phyloP scores from a whole-genome alignment of 2,113 vertebrate genomes.

The Chrysochloris asiatica region DNA sequence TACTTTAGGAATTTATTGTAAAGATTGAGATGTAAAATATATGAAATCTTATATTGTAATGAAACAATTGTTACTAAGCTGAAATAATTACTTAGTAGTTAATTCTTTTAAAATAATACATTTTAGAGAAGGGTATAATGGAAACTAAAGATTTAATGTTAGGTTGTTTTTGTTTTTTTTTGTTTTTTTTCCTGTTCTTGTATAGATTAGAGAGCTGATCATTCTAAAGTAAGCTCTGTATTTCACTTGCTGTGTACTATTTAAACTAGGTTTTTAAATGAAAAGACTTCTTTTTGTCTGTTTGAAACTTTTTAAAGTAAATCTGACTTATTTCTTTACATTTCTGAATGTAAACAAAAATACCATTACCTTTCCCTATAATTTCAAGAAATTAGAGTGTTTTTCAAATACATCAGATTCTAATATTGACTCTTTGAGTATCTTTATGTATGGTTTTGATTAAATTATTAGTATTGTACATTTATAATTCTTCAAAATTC shows the following conservation, averaged over 20 bases:
- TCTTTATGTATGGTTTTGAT: not conserved
- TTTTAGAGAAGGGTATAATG: not conserved
- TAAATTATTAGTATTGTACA: not conserved
- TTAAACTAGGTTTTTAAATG: not conserved
- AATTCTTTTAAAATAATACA: conserved; percentile 7
- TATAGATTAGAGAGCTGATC: not conserved
- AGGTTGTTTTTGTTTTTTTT: not conserved
- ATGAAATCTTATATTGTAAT: not conserved
- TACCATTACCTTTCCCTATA: not conserved
- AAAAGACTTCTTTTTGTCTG: not conserved
- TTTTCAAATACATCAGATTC: not conserved
- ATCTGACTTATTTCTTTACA: not conserved
- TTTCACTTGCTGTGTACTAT: not conserved
- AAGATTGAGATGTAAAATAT: not conserved
- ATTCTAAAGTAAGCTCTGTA: not conserved
- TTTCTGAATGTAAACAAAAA: conserved; percentile 1
- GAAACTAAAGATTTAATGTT: not conserved
- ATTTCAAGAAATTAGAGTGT: not conserved
- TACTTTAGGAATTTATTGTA: not conserved
- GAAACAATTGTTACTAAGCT: not conserved
- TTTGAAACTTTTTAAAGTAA: not conserved
- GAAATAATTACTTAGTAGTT: conserved; percentile 17
- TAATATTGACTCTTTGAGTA: not conserved
- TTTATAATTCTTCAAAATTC: not conserved
- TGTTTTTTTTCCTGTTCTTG: not conserved